Percentiles rank a stretch among this genome's conserved stretches.
These are phyloP conservation scores for Spondyliosoma cantharus DNA, from an alignment of 2,797 vertebrate genomes.

Conservation along the genomic window DNA sequence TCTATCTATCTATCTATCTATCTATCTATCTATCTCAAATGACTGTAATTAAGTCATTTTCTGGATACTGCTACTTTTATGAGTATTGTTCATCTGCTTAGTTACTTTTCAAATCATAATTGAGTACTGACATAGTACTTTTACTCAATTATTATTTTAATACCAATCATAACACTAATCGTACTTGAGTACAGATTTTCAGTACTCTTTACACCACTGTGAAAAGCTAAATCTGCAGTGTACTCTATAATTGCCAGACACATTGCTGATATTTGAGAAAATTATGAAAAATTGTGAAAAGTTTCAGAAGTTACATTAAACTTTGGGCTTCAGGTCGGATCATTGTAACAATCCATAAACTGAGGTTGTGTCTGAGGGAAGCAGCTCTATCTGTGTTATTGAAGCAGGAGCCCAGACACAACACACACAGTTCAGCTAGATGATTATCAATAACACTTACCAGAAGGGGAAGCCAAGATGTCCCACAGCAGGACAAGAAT, in stretches of 20 bases:
- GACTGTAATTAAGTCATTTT: no score
- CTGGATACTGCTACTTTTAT: no score
- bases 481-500: conserved; percentile 45
- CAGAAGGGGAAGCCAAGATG: conserved; percentile 38
- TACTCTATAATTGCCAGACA: no score
- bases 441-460: conserved; percentile 71
- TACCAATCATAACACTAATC: no score
- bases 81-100: no score
- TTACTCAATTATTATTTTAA: no score
- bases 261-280: no score
- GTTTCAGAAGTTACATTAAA: not conserved
- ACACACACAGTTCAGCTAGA: conserved; percentile 50
- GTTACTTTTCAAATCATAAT: no score
- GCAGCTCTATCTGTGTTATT: conserved; percentile 30
- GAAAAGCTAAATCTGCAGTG: not conserved
- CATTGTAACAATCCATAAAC: not conserved
- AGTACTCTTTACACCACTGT: not conserved
- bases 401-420: conserved; percentile 27
- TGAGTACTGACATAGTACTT: no score
- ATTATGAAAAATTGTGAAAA: not conserved
- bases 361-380: conserved; percentile 29
- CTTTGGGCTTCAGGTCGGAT: not conserved
- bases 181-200: no score
- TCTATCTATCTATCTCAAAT: no score
- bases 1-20: no score